Conservation (phyloP, 2,797 vertebrate species). For the Phoxinus dragarum region DNA sequence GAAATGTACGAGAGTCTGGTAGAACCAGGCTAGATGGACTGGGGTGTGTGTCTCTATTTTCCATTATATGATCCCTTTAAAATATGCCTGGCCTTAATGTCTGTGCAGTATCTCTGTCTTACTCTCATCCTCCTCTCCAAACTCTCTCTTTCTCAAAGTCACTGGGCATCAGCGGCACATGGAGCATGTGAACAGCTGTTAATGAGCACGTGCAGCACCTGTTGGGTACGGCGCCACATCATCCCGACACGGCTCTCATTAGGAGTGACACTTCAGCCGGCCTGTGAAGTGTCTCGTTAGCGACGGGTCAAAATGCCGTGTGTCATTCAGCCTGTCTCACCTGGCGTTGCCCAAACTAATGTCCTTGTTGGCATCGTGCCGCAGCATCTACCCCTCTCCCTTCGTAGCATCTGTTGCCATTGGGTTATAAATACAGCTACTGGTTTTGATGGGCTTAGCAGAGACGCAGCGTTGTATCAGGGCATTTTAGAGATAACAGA, state of each 20-base stretch:
- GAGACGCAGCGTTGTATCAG: not conserved
- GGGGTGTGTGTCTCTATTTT: not conserved
- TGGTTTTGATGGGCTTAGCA: not conserved
- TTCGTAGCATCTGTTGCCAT: not conserved
- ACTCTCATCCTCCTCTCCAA: not conserved
- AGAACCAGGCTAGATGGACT: not conserved
- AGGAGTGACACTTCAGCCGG: conserved; percentile 35
- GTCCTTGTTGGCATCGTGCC: not conserved
- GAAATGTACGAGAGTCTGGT: no score
- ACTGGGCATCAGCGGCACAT: conserved; percentile 12
- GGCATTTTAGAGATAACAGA: not conserved
- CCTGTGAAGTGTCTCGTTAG: conserved; percentile 55
- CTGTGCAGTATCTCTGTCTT: not conserved
- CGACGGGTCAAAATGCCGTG: conserved; percentile 40
- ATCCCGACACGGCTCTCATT: conserved; percentile 43
- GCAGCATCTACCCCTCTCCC: not conserved
- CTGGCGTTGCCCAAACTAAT: conserved; percentile 11
- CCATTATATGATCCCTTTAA: not conserved
- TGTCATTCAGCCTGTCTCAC: conserved; percentile 39
- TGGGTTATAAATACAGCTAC: not conserved
- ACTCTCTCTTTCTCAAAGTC: conserved; percentile 40
- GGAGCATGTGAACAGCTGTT: conserved; percentile 38
- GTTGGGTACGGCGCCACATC: conserved; percentile 35
- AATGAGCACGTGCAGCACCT: conserved; percentile 48
- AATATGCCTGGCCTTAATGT: not conserved